These are phyloP conservation scores for Petrocephalus schoutedeni DNA, from an alignment of 2,797 vertebrate genomes.

Conservation along the genomic window DNA sequence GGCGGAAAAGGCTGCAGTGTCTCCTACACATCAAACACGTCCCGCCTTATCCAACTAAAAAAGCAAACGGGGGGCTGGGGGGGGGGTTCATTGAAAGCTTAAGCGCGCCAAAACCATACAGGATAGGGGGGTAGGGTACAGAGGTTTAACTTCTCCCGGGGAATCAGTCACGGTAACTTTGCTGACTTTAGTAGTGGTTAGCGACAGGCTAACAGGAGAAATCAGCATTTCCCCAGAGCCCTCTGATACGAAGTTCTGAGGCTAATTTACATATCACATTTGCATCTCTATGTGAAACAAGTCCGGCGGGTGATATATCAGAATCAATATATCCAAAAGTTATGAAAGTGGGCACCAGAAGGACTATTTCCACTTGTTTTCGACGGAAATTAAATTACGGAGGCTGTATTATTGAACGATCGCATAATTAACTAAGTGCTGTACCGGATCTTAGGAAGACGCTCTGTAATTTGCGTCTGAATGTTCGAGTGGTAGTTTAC, in stretches of 20 bases:
- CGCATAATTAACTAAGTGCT: background rate
- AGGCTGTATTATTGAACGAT: background rate
- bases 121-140: background rate
- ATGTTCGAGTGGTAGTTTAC: background rate
- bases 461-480: background rate
- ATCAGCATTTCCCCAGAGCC: background rate
- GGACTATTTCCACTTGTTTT: conserved; percentile 1
- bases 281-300: background rate
- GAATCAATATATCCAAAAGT: background rate
- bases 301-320: background rate
- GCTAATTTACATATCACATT: conserved; percentile 21
- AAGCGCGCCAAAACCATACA: background rate
- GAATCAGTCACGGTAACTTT: background rate
- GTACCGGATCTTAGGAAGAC: background rate
- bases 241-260: background rate
- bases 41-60: conserved; percentile 19
- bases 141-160: background rate
- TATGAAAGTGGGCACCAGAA: background rate
- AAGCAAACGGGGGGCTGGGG: background rate
- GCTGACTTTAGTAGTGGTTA: background rate
- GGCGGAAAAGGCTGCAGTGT: conserved; percentile 18
- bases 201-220: background rate
- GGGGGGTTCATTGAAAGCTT: conserved; percentile 1
- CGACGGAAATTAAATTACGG: conserved; percentile 1
- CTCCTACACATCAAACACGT: conserved; percentile 28